Conservation (phyloP, 2,888 invertebrate genomes). For the Trimorus sp. region DNA sequence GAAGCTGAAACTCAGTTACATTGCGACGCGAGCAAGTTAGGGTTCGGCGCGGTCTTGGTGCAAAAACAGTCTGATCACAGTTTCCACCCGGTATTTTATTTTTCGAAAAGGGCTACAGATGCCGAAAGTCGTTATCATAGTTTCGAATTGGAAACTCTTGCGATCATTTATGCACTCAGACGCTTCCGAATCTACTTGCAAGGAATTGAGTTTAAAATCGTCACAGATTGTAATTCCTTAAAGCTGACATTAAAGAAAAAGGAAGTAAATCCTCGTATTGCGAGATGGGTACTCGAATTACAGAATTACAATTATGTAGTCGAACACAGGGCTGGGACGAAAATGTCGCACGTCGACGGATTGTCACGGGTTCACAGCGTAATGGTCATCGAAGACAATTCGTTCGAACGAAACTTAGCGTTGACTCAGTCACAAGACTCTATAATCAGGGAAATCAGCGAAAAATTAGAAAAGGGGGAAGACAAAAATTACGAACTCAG, state of each 20-base stretch:
- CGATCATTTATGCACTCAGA: not conserved
- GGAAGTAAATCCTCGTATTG: conserved; percentile 18
- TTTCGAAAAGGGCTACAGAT: conserved; percentile 11
- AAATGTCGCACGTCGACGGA: conserved; percentile 24
- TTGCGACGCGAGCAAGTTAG: conserved; percentile 22
- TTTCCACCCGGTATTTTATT: conserved; percentile 33
- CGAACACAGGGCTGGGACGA: not conserved
- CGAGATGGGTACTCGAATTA: conserved; percentile 17
- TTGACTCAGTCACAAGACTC: too few species aligned
- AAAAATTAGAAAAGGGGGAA: too few species aligned
- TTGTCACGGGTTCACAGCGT: not conserved
- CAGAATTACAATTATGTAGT: conserved; percentile 10
- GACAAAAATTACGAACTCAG: too few species aligned
- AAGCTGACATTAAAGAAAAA: conserved; percentile 5
- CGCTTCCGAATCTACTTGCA: not conserved
- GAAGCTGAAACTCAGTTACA: conserved; percentile 16
- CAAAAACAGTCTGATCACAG: conserved; percentile 7
- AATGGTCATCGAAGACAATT: not conserved
- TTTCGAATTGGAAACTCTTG: conserved; percentile 31
- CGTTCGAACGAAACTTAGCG: too few species aligned
- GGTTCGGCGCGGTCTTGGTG: conserved; percentile 22
- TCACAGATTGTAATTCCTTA: conserved; percentile 7
- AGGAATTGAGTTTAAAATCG: too few species aligned
- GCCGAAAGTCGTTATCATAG: conserved; percentile 24
- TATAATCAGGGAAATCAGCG: too few species aligned